phyloP scores from a whole-genome alignment of 1,140 invertebrate species.

The Scaptodrosophila lebanonensis region DNA sequence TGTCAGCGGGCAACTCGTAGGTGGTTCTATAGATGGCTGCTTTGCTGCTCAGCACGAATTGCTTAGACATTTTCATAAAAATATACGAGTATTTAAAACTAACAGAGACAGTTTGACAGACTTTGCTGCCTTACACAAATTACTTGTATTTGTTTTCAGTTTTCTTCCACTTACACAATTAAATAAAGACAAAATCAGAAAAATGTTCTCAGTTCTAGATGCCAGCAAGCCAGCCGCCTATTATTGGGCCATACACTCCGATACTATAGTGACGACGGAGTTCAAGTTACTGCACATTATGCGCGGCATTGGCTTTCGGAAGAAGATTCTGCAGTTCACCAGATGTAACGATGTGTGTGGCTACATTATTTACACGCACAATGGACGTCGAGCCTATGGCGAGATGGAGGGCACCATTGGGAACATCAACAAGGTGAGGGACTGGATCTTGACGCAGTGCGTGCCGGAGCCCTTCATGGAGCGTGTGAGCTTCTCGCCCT shows the following conservation, averaged over 20 bases:
- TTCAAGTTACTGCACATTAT: neutral
- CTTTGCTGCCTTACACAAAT: too few relatives aligned
- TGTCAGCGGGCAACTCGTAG: slow-evolving; percentile 20
- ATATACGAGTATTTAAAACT: neutral
- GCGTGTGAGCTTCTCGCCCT: slow-evolving; percentile 3
- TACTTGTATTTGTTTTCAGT: too few relatives aligned
- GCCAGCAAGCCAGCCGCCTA: too few relatives aligned
- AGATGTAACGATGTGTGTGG: neutral
- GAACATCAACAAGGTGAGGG: neutral
- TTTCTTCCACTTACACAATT: too few relatives aligned
- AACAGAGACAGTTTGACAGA: too few relatives aligned
- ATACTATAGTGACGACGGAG: too few relatives aligned
- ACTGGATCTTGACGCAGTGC: neutral
- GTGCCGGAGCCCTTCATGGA: neutral
- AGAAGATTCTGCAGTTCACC: neutral
- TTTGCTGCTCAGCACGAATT: neutral
- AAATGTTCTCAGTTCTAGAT: too few relatives aligned
- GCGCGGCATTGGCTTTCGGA: too few relatives aligned
- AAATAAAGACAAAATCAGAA: too few relatives aligned
- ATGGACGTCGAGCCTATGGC: neutral
- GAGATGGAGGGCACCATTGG: slow-evolving; percentile 1
- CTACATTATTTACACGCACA: neutral
- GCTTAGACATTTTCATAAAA: slow-evolving; percentile 15
- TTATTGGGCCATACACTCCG: too few relatives aligned
- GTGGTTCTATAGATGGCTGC: slow-evolving; percentile 18